phyloP scores from a whole-genome alignment of 2,888 invertebrate species.

The Platypus cylindrus region DNA sequence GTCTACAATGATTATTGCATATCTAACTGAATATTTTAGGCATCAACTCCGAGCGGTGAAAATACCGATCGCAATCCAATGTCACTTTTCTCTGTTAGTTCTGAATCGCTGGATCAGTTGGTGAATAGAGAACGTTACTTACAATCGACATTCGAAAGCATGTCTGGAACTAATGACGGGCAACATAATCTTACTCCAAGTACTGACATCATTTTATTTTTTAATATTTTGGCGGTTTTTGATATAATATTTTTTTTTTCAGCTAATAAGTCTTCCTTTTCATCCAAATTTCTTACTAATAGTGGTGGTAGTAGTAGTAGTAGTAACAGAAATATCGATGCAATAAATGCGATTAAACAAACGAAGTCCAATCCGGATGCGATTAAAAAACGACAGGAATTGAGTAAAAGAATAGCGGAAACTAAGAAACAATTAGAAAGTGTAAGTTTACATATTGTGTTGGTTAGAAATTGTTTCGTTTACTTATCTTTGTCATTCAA shows the following conservation, averaged over 20 bases:
- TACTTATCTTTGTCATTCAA: too few species aligned
- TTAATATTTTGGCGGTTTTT: neutral
- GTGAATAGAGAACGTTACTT: slow-evolving; percentile 48
- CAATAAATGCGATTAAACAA: slow-evolving; percentile 42
- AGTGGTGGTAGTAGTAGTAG: too few species aligned
- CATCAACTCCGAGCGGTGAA: slow-evolving; percentile 72
- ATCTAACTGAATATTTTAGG: too few species aligned
- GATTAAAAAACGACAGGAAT: slow-evolving; percentile 57
- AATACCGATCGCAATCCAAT: slow-evolving; percentile 63
- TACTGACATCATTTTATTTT: slow-evolving; percentile 1
- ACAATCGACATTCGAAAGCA: slow-evolving; percentile 56
- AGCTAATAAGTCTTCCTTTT: slow-evolving; percentile 48
- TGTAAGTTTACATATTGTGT: too few species aligned
- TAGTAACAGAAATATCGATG: slow-evolving; percentile 36
- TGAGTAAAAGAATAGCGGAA: slow-evolving; percentile 70
- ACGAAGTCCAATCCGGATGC: slow-evolving; percentile 51
- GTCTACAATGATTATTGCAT: too few species aligned
- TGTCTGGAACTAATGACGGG: slow-evolving; percentile 49
- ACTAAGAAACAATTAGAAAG: slow-evolving; percentile 76
- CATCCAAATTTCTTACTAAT: slow-evolving; percentile 41
- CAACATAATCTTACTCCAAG: slow-evolving; percentile 15
- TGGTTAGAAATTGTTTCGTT: too few species aligned
- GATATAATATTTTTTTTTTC: slow-evolving; percentile 12
- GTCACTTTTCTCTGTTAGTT: slow-evolving; percentile 61
- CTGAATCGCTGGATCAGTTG: slow-evolving; percentile 49